Base-by-base conservation (phyloP, 2,113 vertebrate species). In the Sciurus niger region DNA sequence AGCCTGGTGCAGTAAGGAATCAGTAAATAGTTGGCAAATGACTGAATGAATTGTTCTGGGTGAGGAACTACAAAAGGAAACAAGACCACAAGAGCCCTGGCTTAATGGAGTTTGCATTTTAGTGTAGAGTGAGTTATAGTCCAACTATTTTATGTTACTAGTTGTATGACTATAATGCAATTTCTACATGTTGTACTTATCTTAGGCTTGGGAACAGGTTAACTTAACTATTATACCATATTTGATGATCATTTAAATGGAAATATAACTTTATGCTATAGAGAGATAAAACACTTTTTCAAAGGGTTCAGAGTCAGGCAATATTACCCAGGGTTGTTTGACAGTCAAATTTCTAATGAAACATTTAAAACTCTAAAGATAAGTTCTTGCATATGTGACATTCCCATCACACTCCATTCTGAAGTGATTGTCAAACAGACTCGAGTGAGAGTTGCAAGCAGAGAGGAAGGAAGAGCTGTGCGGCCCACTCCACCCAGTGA, bases 401-500 rank as follows among this genome's bases (percentile, higher is more conserved):
- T 51, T 89, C 46, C 2, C 28, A 14, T 6, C 43, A 13, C 83
- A 78, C 63, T 55, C 78, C 48, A 65, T 82, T 51, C 60, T 70
- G 84, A 95, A 92, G 73, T 25, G 53, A 90, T 5, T 67, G 83
- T 68, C 68, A 87, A 94, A 96, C 51, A 95, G 94, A 97, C 94
- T 94, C 67, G 87, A 98, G 76, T 94, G 78, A 96, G 51, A 84
- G 94, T 96, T 95, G 95, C 92, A 92, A 96, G 97, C 95, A 83
- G 95, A 98, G 79, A 70, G 84, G 40, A 97, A 55, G 67, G 34
- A 92, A 97, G 96, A 97, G 89, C 93, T 95, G 17, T 20, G 65
- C 85, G 80, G 96, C 82, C 95, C 96, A 90, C 97, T 93, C 96
- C 28, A 74, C 91, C 90, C 82, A 76, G 74, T 77, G 96, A 94